phyloP scores from a whole-genome alignment of 35 echinoderm and acorn worm species.

The Ophiothrix spiculata region DNA sequence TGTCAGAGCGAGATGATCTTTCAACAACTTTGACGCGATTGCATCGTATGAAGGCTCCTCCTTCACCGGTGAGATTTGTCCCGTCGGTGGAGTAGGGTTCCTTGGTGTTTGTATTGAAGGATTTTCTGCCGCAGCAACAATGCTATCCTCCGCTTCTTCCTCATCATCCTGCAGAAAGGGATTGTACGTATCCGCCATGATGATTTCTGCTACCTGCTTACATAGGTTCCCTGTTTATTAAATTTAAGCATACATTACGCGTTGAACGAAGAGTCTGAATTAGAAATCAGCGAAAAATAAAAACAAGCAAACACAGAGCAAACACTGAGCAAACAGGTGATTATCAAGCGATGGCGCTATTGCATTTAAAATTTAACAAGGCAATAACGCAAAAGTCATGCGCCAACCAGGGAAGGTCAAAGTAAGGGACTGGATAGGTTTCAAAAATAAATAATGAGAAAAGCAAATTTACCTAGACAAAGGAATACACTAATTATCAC shows the following conservation, averaged over 20 bases:
- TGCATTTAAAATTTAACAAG: too few relatives aligned
- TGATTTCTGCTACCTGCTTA: not conserved
- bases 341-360: too few relatives aligned
- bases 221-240: not conserved
- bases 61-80: constrained; percentile 3
- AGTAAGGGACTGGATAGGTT: too few relatives aligned
- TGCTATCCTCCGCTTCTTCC: constrained; percentile 66
- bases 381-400: too few relatives aligned
- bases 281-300: not conserved
- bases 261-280: not conserved
- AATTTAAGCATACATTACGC: not conserved
- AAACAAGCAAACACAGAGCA: not conserved
- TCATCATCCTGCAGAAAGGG: constrained; percentile 77
- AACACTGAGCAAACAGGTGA: too few relatives aligned
- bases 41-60: constrained; percentile 75
- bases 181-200: constrained; percentile 90
- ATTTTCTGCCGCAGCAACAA: constrained; percentile 62
- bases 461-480: too few relatives aligned
- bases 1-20: constrained; percentile 80
- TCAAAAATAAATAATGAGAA: too few relatives aligned
- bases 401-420: too few relatives aligned
- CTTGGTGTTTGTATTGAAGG: constrained; percentile 5
- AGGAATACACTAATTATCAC: too few relatives aligned
- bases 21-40: constrained; percentile 85
- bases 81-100: not conserved